phyloP scores from a whole-genome alignment of 2,113 vertebrate species.

The Psilopsiagon aurifrons region DNA sequence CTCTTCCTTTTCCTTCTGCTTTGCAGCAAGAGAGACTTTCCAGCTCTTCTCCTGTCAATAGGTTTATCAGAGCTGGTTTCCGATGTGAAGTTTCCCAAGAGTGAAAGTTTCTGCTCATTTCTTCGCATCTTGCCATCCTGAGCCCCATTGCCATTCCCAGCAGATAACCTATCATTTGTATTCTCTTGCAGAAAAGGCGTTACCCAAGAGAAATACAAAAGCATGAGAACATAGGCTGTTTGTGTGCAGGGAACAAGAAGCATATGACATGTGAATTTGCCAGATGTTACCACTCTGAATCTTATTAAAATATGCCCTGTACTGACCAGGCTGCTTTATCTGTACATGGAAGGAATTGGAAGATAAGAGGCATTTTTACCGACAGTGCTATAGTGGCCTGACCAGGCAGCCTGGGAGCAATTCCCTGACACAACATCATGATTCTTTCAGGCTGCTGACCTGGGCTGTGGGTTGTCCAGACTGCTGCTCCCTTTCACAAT shows the following conservation, averaged over 20 bases:
- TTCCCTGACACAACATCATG: background rate
- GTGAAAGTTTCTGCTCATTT: background rate
- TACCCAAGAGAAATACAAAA: constrained; percentile 51
- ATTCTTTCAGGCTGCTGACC: background rate
- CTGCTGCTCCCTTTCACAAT: background rate
- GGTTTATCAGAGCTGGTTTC: constrained; percentile 25
- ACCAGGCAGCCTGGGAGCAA: background rate
- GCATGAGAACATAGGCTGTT: constrained; percentile 23
- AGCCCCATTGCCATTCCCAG: background rate
- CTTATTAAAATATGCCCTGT: constrained; percentile 24
- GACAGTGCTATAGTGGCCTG: background rate
- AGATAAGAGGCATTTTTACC: background rate
- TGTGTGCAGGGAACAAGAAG: background rate
- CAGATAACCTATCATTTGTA: rapidly evolving
- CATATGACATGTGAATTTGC: constrained; percentile 46
- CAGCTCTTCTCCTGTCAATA: background rate
- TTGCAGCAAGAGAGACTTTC: background rate
- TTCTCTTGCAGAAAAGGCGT: background rate
- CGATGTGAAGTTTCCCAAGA: background rate
- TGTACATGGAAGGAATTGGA: background rate
- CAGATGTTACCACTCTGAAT: constrained; percentile 52
- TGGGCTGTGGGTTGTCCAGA: background rate
- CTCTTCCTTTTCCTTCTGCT: constrained; percentile 54
- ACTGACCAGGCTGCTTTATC: background rate
- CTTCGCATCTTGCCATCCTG: rapidly evolving